Percentiles rank a stretch among this genome's conserved stretches.
These are phyloP conservation scores for Drosophila anceps DNA, from an alignment of 2,888 invertebrate species.

Conservation along the genomic window DNA sequence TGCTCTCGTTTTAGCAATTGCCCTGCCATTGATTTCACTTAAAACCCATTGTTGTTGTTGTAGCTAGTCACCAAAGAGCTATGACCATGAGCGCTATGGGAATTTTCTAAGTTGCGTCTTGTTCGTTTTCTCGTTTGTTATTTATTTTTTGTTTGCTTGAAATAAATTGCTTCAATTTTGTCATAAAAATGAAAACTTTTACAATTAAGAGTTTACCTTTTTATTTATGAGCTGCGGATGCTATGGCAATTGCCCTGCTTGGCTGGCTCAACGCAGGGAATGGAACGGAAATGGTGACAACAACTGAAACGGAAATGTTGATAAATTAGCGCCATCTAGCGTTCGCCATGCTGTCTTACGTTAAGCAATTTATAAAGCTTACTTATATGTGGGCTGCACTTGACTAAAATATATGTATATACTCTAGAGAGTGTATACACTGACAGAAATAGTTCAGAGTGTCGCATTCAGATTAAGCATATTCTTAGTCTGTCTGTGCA, in stretches of 20 bases:
- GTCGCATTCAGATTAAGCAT: neutral
- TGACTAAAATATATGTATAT: neutral
- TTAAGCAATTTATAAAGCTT: constrained; percentile 13
- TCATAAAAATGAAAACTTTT: constrained; percentile 75
- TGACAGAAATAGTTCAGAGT: neutral
- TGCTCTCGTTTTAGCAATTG: constrained; percentile 57
- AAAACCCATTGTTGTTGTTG: constrained; percentile 1
- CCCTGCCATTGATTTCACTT: constrained; percentile 64
- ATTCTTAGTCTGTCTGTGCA: neutral
- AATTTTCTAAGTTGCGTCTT: constrained; percentile 21
- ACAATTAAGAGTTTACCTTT: constrained; percentile 63
- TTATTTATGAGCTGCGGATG: constrained; percentile 62
- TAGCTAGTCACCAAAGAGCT: constrained; percentile 28
- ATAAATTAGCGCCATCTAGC: constrained; percentile 42
- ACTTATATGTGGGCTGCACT: constrained; percentile 1
- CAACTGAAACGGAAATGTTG: constrained; percentile 40
- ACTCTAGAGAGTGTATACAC: neutral
- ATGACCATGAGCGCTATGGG: constrained; percentile 38
- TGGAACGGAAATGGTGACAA: constrained; percentile 20
- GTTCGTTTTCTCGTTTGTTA: constrained; percentile 6
- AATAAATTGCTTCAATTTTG: constrained; percentile 70
- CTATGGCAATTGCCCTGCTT: constrained; percentile 42
- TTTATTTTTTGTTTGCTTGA: constrained; percentile 4
- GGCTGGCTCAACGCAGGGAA: neutral
- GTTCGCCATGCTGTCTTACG: neutral